Evolutionary conservation across 2,888 invertebrate genomes (phyloP), one percentile per base, ranked within the genome.

Genomic region (Sylvicola fuscatus): DNA sequence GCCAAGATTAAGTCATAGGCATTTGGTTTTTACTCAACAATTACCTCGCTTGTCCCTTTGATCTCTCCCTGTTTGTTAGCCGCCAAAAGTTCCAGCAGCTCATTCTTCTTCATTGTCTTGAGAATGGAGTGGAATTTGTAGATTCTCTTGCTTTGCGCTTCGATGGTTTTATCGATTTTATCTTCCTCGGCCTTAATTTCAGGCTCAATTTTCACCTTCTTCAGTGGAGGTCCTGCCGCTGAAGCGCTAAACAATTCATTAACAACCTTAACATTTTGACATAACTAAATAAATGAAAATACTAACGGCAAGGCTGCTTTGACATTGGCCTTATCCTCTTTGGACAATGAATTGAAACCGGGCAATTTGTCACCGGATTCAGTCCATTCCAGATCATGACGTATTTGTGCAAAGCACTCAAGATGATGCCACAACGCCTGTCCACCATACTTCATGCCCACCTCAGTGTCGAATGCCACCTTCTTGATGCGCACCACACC

Each of bases 381-480:
- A 49, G 69, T 72, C 58, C 74, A 95, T 12, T 72, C 68, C 3
- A 90, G 56, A 7, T 78, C 74, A 14, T 67, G 64, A 28, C 89
- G 65, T 2, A 72, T 46, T 48, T 82, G 73, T 1, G 70, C 74
- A 61, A 95, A 95, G 52, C 95, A 95, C 39, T 81, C 77, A 3
- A 89, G 56, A 58, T 95, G 95, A 55, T 93, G 77, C 93, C 93
- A 95, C 35, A 75, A 61, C 38, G 84, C 73, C 47, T 79, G 69
- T 0, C 87, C 89, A 0, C 89, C 89, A 55, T 72, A 86, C 52
- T 73, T 73, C 33, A 67, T 70, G 0, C 81, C 86, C 14, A 79
- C 63, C 46, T 83, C 82, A 33, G 74, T 73, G 39, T 87, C 82
- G 56, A 64, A 89, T 44, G 86, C 84, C 43, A 81, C 80, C 56